phyloP scores from a whole-genome alignment of 2,888 invertebrate species.

The Hemicrepidius hirtus region DNA sequence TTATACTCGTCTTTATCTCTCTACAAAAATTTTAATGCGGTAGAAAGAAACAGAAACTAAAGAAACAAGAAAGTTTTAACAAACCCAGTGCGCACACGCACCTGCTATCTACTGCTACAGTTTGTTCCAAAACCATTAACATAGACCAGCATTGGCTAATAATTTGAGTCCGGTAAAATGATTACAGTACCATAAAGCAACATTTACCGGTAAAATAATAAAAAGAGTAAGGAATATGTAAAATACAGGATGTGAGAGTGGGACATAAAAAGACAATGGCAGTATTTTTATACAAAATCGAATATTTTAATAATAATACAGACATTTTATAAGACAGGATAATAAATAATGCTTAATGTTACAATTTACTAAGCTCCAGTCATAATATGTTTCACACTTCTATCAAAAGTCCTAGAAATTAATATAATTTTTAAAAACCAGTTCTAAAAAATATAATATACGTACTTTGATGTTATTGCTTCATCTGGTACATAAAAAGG shows the following conservation, averaged over 20 bases:
- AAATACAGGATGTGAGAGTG: no score
- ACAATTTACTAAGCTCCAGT: slow-evolving; percentile 62
- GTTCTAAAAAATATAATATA: slow-evolving; percentile 42
- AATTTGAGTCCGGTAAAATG: no score
- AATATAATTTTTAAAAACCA: slow-evolving; percentile 26
- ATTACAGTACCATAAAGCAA: no score
- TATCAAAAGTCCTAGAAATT: slow-evolving; percentile 78
- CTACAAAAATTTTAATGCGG: no score
- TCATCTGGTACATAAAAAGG: slow-evolving; percentile 97
- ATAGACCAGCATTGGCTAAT: no score
- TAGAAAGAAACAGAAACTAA: background rate
- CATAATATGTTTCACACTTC: slow-evolving; percentile 78
- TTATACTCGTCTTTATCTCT: background rate
- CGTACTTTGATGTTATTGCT: slow-evolving; percentile 90
- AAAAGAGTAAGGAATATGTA: no score
- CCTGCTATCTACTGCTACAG: background rate
- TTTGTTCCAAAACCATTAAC: background rate
- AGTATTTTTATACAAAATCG: no score
- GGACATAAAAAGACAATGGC: no score
- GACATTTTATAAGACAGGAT: background rate
- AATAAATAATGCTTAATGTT: background rate
- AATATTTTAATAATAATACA: no score
- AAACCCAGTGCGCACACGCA: background rate
- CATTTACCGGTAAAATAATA: no score
- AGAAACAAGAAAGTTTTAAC: background rate